phyloP scores from a whole-genome alignment of 2,888 invertebrate species.

The Eupithecia abbreviata region DNA sequence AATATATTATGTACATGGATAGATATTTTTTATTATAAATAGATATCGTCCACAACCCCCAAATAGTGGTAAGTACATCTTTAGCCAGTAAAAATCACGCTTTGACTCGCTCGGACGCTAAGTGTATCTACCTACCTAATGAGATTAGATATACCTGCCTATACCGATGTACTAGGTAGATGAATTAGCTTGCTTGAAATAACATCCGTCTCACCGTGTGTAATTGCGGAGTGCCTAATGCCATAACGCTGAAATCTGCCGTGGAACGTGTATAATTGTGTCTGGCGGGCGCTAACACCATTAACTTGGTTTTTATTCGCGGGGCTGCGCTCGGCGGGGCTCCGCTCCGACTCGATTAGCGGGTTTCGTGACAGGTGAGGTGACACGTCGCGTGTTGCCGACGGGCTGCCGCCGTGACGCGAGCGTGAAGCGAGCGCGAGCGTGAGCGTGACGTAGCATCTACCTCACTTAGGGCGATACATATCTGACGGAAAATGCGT shows the following conservation, averaged over 20 bases:
- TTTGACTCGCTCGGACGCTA: neutral
- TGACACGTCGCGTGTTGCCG: neutral
- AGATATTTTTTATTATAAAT: too few relatives aligned
- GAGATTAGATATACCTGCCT: neutral
- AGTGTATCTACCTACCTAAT: neutral
- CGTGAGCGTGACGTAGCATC: neutral
- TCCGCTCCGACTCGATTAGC: slow-evolving; percentile 16
- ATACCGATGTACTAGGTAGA: neutral
- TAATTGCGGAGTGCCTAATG: slow-evolving; percentile 1
- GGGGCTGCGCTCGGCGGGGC: neutral
- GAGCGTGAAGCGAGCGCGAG: too few relatives aligned
- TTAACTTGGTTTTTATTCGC: slow-evolving; percentile 9
- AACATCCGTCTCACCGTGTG: neutral
- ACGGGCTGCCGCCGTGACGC: neutral
- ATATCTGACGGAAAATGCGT: too few relatives aligned
- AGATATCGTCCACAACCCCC: too few relatives aligned
- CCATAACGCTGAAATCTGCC: slow-evolving; percentile 3
- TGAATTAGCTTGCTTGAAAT: neutral
- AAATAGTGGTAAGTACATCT: neutral
- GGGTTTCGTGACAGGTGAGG: slow-evolving; percentile 7
- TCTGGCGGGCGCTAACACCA: slow-evolving; percentile 3
- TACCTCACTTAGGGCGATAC: neutral
- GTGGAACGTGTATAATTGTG: slow-evolving; percentile 1
- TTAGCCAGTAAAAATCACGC: neutral
- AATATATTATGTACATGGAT: too few relatives aligned